Conservation (phyloP, 2,797 vertebrate genomes). For the Craterocephalus amniculus region DNA sequence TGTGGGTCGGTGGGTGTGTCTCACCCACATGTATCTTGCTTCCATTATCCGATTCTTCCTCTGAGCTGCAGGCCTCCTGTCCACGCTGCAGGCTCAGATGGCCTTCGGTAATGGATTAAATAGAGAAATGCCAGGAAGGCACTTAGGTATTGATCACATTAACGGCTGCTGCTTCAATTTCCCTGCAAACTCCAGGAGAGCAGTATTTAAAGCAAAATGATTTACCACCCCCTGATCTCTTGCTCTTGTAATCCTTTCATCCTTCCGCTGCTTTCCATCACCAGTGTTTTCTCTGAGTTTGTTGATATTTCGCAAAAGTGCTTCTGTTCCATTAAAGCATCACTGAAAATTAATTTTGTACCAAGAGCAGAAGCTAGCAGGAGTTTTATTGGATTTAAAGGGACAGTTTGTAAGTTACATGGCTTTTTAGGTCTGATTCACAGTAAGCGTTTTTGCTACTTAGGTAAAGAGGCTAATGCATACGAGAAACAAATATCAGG, state of each 20-base stretch:
- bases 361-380: conserved; percentile 49
- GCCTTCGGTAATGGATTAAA: conserved; percentile 84
- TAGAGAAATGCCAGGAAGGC: conserved; percentile 83
- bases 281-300: conserved; percentile 34
- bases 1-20: conserved; percentile 44
- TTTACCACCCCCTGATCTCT: conserved; percentile 45
- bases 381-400: conserved; percentile 51
- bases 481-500: conserved; percentile 5
- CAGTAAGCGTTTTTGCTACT: conserved; percentile 20
- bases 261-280: conserved; percentile 41
- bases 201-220: conserved; percentile 78
- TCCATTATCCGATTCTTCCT: conserved; percentile 44
- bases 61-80: conserved; percentile 35
- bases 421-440: conserved; percentile 32
- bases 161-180: conserved; percentile 62
- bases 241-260: conserved; percentile 56
- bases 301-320: conserved; percentile 52
- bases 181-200: conserved; percentile 60
- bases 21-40: conserved; percentile 39
- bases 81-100: conserved; percentile 45
- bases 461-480: neutral
- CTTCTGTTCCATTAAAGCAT: conserved; percentile 28
- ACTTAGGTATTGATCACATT: conserved; percentile 83
- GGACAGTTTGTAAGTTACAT: conserved; percentile 6
- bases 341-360: conserved; percentile 45